Evolutionary conservation across 2,888 invertebrate species (phyloP).

Genomic region (Flabesymbios commensalis): DNA sequence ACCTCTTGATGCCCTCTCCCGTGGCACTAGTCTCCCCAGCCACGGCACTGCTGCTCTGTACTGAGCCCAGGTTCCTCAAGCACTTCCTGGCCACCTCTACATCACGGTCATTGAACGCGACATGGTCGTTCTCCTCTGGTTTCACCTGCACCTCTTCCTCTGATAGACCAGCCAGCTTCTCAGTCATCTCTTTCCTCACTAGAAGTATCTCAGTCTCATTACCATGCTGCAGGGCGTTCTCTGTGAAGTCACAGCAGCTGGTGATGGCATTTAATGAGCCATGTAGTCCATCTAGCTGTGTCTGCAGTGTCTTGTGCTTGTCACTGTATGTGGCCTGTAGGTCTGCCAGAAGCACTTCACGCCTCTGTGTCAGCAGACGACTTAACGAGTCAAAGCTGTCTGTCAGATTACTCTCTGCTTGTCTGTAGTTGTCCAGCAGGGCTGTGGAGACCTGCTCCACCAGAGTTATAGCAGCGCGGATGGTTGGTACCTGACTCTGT

Average conservation of each 20-base stretch:
- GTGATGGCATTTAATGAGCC: constrained; percentile 60
- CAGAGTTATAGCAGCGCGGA: constrained; percentile 52
- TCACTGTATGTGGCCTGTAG: constrained; percentile 50
- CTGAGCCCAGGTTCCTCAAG: constrained; percentile 52
- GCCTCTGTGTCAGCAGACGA: constrained; percentile 53
- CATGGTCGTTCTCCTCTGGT: constrained; percentile 59
- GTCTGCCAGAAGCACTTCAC: constrained; percentile 51
- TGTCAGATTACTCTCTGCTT: constrained; percentile 50
- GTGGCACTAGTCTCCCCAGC: constrained; percentile 60
- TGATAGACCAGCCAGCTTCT: constrained; percentile 60
- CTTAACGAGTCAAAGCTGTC: constrained; percentile 56
- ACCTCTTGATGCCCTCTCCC: constrained; percentile 60
- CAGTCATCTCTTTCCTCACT: constrained; percentile 64
- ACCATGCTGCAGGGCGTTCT: constrained; percentile 63
- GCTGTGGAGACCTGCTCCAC: constrained; percentile 48
- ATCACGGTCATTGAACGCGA: constrained; percentile 55
- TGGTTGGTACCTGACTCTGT: constrained; percentile 52
- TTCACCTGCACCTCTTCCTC: constrained; percentile 43
- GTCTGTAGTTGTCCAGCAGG: constrained; percentile 37
- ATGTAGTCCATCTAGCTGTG: constrained; percentile 58
- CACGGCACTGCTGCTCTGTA: constrained; percentile 60
- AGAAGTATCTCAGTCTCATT: constrained; percentile 64
- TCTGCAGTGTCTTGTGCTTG: constrained; percentile 55
- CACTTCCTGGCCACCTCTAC: constrained; percentile 48
- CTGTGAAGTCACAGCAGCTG: constrained; percentile 63